These are phyloP conservation scores for Pampusana beccarii DNA, from an alignment of 2,113 vertebrate genomes.

Conservation along the genomic window DNA sequence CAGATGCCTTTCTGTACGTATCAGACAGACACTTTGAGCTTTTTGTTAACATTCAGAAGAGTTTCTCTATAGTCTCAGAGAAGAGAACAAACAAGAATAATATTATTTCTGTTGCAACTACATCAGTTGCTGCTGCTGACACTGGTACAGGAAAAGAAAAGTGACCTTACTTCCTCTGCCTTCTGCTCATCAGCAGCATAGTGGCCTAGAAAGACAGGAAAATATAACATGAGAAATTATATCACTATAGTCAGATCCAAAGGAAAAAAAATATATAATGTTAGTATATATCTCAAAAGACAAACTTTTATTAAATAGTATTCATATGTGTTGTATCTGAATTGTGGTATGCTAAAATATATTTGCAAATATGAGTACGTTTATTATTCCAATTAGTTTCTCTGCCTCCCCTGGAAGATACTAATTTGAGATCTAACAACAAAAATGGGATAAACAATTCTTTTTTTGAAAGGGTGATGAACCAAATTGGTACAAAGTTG, in stretches of 20 bases:
- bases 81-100: slow-evolving; percentile 4
- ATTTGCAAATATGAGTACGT: background rate
- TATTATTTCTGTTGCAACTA: background rate
- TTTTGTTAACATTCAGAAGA: slow-evolving; percentile 42
- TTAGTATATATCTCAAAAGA: background rate
- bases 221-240: background rate
- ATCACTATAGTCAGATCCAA: background rate
- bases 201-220: background rate
- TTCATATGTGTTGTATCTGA: background rate
- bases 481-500: background rate
- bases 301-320: background rate
- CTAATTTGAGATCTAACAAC: slow-evolving; percentile 30
- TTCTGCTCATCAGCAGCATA: slow-evolving; percentile 13
- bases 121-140: background rate
- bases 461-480: slow-evolving; percentile 39
- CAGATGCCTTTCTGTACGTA: slow-evolving; percentile 10
- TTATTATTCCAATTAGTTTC: slow-evolving; percentile 28
- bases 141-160: background rate
- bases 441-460: slow-evolving; percentile 32
- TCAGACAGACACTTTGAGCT: background rate
- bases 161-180: slow-evolving; percentile 15
- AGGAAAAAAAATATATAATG: background rate
- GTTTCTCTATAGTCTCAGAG: background rate
- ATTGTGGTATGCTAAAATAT: background rate
- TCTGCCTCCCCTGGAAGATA: background rate